Percentiles rank a stretch among this genome's conserved stretches.
phyloP scores from a whole-genome alignment of 1,140 invertebrate genomes.

The Teleogryllus occipitalis region DNA sequence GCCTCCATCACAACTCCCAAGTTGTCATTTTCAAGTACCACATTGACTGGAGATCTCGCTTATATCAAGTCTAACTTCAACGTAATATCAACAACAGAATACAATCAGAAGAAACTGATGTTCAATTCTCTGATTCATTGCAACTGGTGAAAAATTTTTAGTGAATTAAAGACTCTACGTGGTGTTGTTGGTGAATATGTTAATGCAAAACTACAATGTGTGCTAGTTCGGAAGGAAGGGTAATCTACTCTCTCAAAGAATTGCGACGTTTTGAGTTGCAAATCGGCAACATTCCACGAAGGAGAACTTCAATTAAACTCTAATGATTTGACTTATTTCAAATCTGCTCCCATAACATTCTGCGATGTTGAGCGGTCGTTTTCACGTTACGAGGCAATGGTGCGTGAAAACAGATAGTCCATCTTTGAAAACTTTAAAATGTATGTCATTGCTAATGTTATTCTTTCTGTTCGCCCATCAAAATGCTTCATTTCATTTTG shows the following conservation, averaged over 20 bases:
- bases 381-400: background rate
- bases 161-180: background rate
- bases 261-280: background rate
- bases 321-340: conserved; percentile 12
- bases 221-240: conserved; percentile 3
- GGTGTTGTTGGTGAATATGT: conserved; percentile 8
- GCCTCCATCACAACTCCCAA: conserved; percentile 7
- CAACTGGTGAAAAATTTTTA: background rate
- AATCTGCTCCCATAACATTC: conserved; percentile 7
- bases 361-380: background rate
- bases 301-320: background rate
- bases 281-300: conserved; percentile 8
- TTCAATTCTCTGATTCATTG: background rate
- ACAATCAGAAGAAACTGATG: conserved; percentile 4
- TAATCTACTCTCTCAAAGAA: background rate
- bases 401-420: conserved; percentile 8
- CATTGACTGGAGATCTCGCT: conserved; percentile 6
- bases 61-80: conserved; percentile 13
- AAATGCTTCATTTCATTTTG: background rate
- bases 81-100: conserved; percentile 7
- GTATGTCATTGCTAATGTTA: background rate
- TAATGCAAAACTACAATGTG: conserved; percentile 9
- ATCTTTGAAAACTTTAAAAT: background rate
- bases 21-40: conserved; percentile 4
- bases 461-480: background rate